A percentile compares a stretch with the other conserved stretches of the same genome.
Conservation (phyloP, 2,113 vertebrate species). For the Willisornis vidua region DNA sequence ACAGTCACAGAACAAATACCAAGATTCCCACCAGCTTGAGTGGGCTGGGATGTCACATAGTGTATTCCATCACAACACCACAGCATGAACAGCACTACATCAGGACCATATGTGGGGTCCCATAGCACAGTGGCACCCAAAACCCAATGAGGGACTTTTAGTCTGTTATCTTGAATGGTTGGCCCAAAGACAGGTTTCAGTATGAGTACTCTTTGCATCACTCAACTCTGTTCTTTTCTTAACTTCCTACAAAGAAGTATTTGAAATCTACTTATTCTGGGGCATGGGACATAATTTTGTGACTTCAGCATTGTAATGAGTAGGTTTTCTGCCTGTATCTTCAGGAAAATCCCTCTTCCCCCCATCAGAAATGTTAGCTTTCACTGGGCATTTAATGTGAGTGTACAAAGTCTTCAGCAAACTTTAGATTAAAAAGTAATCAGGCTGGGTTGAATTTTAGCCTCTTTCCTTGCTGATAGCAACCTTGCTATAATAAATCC, state of each 20-base stretch:
- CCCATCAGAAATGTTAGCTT: not conserved
- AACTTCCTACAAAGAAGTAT: not conserved
- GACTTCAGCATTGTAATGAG: not conserved
- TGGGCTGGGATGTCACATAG: not conserved
- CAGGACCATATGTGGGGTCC: not conserved
- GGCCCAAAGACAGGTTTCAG: not conserved
- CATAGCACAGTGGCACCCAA: not conserved
- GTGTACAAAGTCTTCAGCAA: not conserved
- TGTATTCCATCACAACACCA: accelerated
- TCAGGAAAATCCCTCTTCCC: not conserved
- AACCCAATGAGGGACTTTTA: not conserved
- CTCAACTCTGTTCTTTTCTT: not conserved
- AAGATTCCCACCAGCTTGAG: not conserved
- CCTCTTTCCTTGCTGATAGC: not conserved
- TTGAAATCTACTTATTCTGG: not conserved
- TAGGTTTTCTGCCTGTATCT: not conserved
- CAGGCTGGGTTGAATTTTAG: not conserved
- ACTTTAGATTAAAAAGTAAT: not conserved
- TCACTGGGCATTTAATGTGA: not conserved
- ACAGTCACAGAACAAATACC: not conserved
- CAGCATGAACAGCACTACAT: not conserved
- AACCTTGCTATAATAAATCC: not conserved
- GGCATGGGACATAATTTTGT: not conserved
- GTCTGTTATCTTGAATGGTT: not conserved
- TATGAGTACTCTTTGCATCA: not conserved